These are phyloP conservation scores for Oxycera nigricornis DNA, from an alignment of 2,888 invertebrate species.

Conservation along the genomic window DNA sequence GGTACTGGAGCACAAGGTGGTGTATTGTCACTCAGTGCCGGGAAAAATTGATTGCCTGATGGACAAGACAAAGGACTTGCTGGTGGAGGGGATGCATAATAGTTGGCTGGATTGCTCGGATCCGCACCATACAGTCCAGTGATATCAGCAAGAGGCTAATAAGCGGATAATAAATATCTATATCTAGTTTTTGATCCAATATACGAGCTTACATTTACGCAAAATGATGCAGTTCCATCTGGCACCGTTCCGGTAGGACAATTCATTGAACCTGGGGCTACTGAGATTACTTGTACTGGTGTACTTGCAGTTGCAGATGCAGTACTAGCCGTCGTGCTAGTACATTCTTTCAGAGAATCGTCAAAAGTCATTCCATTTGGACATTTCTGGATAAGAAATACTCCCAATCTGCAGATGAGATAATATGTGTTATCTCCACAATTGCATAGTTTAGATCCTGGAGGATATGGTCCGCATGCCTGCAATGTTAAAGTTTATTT, in stretches of 20 bases:
- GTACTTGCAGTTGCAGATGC: neutral
- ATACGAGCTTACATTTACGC: too few species aligned
- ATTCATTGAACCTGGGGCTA: neutral
- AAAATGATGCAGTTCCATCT: too few species aligned
- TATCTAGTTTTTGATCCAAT: too few species aligned
- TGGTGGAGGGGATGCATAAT: neutral
- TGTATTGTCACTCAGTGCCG: neutral
- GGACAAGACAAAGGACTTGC: neutral
- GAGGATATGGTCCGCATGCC: neutral
- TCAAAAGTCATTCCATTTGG: neutral
- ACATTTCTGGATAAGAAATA: constrained; percentile 3
- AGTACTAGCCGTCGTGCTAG: too few species aligned
- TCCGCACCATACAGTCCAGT: neutral
- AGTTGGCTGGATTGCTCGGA: neutral
- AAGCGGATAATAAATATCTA: too few species aligned
- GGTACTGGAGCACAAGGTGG: neutral
- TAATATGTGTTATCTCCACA: neutral
- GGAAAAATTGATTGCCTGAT: neutral
- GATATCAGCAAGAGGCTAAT: neutral
- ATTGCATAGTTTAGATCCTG: neutral
- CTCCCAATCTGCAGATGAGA: neutral
- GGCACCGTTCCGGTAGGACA: too few species aligned
- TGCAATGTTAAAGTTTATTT: neutral
- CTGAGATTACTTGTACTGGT: neutral
- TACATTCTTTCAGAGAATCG: neutral